phyloP scores from a whole-genome alignment of 2,888 invertebrate genomes.

The Tillus elongatus region DNA sequence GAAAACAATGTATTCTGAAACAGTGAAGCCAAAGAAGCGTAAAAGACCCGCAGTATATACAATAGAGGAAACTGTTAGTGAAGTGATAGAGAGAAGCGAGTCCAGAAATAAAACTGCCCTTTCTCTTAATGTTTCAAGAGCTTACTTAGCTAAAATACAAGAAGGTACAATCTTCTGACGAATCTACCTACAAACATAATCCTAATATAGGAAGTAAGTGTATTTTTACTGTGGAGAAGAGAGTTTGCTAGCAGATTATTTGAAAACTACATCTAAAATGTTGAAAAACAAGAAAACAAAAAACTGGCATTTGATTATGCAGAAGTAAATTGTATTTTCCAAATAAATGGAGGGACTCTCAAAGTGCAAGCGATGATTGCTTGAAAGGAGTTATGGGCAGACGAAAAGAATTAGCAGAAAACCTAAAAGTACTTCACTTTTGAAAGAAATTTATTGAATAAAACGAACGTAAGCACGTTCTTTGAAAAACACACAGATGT shows the following conservation, averaged over 20 bases:
- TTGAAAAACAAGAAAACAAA: constrained; percentile 1
- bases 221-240: no score
- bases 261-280: constrained; percentile 6
- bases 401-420: constrained; percentile 7
- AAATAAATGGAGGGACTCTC: constrained; percentile 4
- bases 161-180: no score
- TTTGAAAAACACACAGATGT: constrained; percentile 17
- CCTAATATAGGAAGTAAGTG: no score
- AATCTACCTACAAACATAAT: no score
- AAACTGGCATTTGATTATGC: not conserved
- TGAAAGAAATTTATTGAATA: constrained; percentile 2
- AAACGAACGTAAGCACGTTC: constrained; percentile 11
- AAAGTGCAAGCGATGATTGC: constrained; percentile 5
- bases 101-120: no score
- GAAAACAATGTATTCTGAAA: no score
- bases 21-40: no score
- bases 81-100: no score
- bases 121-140: no score
- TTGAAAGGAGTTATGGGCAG: constrained; percentile 6
- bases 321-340: not conserved
- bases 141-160: no score
- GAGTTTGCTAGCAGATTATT: constrained; percentile 1
- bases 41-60: no score
- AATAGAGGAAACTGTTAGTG: no score
- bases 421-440: constrained; percentile 6